phyloP scores from a whole-genome alignment of 1,140 invertebrate genomes.

The Aphelenchoides avenae region DNA sequence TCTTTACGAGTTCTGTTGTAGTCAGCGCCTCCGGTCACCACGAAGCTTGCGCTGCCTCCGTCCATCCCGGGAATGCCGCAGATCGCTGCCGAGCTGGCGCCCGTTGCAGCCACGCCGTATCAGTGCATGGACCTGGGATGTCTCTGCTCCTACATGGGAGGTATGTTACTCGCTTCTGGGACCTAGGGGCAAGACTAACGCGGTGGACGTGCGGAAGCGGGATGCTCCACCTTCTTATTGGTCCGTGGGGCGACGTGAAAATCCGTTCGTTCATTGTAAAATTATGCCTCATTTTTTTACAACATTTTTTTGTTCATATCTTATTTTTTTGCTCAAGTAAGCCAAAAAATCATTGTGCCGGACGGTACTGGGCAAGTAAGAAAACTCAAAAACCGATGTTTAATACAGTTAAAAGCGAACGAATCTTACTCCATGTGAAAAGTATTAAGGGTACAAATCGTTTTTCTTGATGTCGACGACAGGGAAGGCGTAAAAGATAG shows the following conservation, averaged over 20 bases:
- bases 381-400: too few relatives aligned
- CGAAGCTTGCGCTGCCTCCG: conserved; percentile 31
- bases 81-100: conserved; percentile 38
- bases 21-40: conserved; percentile 32
- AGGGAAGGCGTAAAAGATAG: too few relatives aligned
- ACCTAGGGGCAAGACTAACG: neutral
- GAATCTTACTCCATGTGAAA: too few relatives aligned
- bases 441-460: too few relatives aligned
- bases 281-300: conserved; percentile 8
- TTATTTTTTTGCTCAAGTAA: too few relatives aligned
- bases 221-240: neutral
- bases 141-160: conserved; percentile 38
- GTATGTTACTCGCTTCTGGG: conserved; percentile 10
- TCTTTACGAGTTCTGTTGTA: neutral
- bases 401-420: too few relatives aligned
- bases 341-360: too few relatives aligned
- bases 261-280: neutral
- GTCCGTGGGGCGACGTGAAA: neutral
- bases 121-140: conserved; percentile 51
- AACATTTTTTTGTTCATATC: too few relatives aligned
- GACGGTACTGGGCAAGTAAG: too few relatives aligned
- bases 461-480: too few relatives aligned
- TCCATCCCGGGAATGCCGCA: conserved; percentile 30
- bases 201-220: neutral
- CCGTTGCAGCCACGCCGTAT: conserved; percentile 35